Evolutionary conservation across 2,888 invertebrate species (phyloP), one percentile per base, ranked within the genome.

Genomic region (Megalurothrips usitatus): DNA sequence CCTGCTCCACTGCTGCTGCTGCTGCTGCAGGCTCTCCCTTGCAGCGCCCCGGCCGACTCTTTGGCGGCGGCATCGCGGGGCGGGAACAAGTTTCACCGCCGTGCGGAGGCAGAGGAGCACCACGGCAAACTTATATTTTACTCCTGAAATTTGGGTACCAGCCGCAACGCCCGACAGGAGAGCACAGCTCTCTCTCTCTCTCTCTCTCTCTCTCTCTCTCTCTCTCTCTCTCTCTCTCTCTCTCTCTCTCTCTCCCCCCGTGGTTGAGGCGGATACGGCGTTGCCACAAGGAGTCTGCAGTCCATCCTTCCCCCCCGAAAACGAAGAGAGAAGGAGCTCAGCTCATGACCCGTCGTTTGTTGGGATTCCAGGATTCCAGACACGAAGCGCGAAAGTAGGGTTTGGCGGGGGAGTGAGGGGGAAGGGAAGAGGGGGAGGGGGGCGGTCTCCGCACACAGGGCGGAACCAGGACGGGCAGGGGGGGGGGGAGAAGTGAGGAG

Each of bases 341-440:
- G 68, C 26, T 23, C 68, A 75, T 68, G 68, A 26, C 68, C 68
- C 68, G 68, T 26, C 23, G 68, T 75, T 75, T 75, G 68, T 12
- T 26, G 58, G 58, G 68, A 75, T 75, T 75, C 68, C 26, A 26
- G 68, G 26, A 75, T 75, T 75, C 68, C 68, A 75, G 68, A 75
- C 68, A 75, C 68, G 68, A 26, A 75, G 12, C 68, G 68, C 34
- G 34, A 43, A 58, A n/a, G 58, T 17, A n/a, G 58, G 52, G 52
- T 19, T 12, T 52, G 52, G 52, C 52, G 52, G 52, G 52, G 52
- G 34, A 2, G 52, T 3, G 52, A 10, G 14, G 52, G 52, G 52
- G 52, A 2, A 10, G 12, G 52, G 52, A 2, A 43, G 10, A 43
- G 34, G 52, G 14, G 10, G 58, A n/a, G 58, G 0, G 58, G 0